Percentiles rank a stretch among this genome's conserved stretches.
phyloP scores from a whole-genome alignment of 2,888 invertebrate species.

The Muschampia plurimacula region DNA sequence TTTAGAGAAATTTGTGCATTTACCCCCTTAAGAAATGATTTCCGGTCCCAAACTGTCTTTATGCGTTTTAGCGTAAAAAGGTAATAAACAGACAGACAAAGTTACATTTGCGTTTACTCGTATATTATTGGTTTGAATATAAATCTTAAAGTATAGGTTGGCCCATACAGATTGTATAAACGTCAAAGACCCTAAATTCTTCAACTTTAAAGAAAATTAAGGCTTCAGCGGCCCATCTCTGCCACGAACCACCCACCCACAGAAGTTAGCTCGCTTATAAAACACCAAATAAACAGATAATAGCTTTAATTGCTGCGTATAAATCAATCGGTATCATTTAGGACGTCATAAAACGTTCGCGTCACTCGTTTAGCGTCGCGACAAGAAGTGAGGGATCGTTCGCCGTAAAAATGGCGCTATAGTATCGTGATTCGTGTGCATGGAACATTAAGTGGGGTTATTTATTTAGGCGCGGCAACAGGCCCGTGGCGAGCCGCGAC shows the following conservation, averaged over 20 bases:
- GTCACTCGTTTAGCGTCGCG: conserved; percentile 60
- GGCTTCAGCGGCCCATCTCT: neutral
- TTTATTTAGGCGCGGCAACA: conserved; percentile 75
- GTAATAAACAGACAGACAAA: too few relatives aligned
- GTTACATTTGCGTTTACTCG: too few relatives aligned
- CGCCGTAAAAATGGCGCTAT: conserved; percentile 64
- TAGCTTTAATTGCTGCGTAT: conserved; percentile 34
- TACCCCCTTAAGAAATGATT: too few relatives aligned
- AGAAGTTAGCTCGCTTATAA: neutral
- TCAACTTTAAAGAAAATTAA: neutral
- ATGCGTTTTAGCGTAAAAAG: too few relatives aligned
- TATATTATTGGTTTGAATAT: too few relatives aligned
- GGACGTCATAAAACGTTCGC: conserved; percentile 40
- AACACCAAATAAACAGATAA: conserved; percentile 33
- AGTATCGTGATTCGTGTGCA: conserved; percentile 63
- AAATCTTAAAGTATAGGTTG: too few relatives aligned
- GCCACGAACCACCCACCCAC: neutral
- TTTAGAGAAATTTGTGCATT: too few relatives aligned
- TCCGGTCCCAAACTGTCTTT: too few relatives aligned
- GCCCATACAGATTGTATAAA: too few relatives aligned
- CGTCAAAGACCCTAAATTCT: too few relatives aligned
- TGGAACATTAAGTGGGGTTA: conserved; percentile 77
- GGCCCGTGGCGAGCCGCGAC: conserved; percentile 60
- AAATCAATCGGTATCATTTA: conserved; percentile 51
- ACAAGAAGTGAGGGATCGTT: conserved; percentile 65